Evolutionary conservation across 2,113 vertebrate genomes (phyloP).

Genomic region (Synchiropus splendidus): DNA sequence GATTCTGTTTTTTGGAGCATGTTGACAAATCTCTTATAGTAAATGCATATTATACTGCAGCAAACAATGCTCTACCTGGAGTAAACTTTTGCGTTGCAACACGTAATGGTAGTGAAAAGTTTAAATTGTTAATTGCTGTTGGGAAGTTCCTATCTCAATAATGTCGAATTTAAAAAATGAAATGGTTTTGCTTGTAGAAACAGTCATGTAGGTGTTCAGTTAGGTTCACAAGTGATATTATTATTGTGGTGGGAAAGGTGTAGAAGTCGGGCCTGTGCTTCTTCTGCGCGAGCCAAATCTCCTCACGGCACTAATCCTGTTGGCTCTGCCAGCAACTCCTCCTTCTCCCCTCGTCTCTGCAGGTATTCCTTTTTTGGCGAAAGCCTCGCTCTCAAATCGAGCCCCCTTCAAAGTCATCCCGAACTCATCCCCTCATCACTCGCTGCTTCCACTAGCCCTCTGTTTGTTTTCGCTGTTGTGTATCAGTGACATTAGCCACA

Average conservation of each 20-base stretch:
- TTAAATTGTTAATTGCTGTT: too few species aligned
- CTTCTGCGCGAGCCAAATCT: constrained; percentile 44
- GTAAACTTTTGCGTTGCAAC: too few species aligned
- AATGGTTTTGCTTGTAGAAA: neutral
- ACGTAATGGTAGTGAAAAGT: too few species aligned
- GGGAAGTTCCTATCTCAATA: too few species aligned
- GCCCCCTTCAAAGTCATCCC: constrained; percentile 24
- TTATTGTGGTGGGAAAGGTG: constrained; percentile 31
- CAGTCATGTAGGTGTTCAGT: constrained; percentile 15
- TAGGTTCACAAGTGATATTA: constrained; percentile 34
- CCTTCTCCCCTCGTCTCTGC: constrained; percentile 26
- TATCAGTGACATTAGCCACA: constrained; percentile 53
- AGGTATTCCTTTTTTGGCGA: constrained; percentile 46
- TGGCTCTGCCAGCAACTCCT: constrained; percentile 49
- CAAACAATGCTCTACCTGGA: too few species aligned
- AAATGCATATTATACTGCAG: too few species aligned
- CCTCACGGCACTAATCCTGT: constrained; percentile 58
- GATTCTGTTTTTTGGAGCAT: too few species aligned
- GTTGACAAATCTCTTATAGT: too few species aligned
- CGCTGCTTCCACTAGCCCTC: constrained; percentile 16
- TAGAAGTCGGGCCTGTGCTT: too few species aligned
- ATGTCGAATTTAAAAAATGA: too few species aligned
- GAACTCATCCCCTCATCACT: constrained; percentile 23
- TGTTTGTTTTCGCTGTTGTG: constrained; percentile 56
- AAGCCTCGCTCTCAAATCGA: constrained; percentile 20